Percentiles rank a stretch among this genome's conserved stretches.
These are phyloP conservation scores for Coptotermes formosanus DNA, from an alignment of 1,140 invertebrate species.

Conservation along the genomic window DNA sequence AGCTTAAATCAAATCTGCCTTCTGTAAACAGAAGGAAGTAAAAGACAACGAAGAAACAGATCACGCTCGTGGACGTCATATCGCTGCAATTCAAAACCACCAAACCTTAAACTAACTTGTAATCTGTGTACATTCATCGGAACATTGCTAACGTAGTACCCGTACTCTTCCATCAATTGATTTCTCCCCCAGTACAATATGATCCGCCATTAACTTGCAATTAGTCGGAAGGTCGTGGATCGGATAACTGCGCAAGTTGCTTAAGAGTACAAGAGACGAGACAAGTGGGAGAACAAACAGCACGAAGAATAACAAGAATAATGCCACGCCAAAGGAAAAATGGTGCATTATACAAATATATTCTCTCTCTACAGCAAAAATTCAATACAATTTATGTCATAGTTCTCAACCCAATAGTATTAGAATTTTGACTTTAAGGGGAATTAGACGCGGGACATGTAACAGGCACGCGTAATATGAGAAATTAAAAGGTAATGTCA, in stretches of 20 bases:
- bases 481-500: too few species aligned
- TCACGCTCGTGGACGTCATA: background rate
- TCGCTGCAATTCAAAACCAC: background rate
- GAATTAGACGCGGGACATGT: too few species aligned
- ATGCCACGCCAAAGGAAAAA: background rate
- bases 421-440: too few species aligned
- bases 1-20: background rate
- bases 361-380: too few species aligned
- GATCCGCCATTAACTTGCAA: slow-evolving; percentile 14
- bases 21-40: background rate
- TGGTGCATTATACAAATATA: background rate
- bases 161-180: background rate
- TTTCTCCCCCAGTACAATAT: background rate
- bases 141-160: background rate
- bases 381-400: too few species aligned
- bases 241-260: background rate
- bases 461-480: too few species aligned
- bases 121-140: slow-evolving; percentile 5
- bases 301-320: background rate
- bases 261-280: background rate
- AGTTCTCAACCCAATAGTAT: too few species aligned
- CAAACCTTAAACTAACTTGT: background rate
- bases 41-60: background rate
- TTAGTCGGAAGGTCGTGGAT: background rate
- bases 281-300: background rate